Base-by-base conservation (phyloP, 2,888 invertebrate species). In the Monopis laevigella region DNA sequence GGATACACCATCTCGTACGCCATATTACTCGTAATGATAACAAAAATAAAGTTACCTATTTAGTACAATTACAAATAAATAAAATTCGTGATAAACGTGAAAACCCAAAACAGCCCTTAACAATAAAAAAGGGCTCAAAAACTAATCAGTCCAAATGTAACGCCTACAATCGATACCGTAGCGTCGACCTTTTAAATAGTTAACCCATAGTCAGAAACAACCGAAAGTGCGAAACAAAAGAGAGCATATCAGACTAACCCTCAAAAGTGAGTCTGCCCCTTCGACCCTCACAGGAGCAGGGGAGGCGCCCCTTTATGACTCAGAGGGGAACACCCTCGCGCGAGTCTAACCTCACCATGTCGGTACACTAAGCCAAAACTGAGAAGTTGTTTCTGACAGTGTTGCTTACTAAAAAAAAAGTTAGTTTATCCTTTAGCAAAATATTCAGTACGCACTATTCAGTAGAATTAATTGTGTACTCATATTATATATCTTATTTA, bases 221-320 rank as follows among this genome's bases (percentile, higher is more conserved):
- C 52, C 49, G 40, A 44, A 50, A 55, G 69, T 72, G 73, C 67
- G 70, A 70, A 77, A 77, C 78, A 78, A 80, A 75, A 78, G 75
- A 72, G 74, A 72, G 65, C 62, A 60, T 80, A 80, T 80, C 78
- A 78, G 78, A 77, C 74, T 69, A 73, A 70, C 74, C 67, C 72
- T 64, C 63, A 69, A 69, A 72, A 68, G 64, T 72, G 78, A 77
- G 75, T 68, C 63, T 69, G 69, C 72, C 77, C 78, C 77, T 75
- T 74, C 77, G 78, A 78, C 58, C 78, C 78, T 77, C 75, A 75
- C 77, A 75, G 72, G 72, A 75, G 10, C 67, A 59, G 61, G 78
- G 78, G 78, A 70, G 77, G 73, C 62, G n/a, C 78, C 78, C 75
- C 73, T 75, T 78, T 75, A 75, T 78, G 78, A 80, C 59, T 78